Conservation (phyloP, 2,113 vertebrate species). For the Montifringilla adamsi region DNA sequence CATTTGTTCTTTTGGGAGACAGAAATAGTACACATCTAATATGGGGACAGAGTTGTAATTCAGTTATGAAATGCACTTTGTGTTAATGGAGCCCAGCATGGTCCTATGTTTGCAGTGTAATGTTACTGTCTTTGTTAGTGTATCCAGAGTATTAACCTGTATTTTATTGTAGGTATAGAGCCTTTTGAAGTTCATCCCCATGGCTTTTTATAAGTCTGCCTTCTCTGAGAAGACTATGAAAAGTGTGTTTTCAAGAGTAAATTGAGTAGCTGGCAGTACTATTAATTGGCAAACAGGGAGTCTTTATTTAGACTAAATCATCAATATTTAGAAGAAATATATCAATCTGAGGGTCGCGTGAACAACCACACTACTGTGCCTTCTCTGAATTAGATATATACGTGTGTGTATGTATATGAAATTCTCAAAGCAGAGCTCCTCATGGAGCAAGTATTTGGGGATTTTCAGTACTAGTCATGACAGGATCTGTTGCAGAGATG, state of each 20-base stretch:
- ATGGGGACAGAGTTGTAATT: background rate
- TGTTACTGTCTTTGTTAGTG: background rate
- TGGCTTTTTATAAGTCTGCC: background rate
- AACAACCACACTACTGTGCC: background rate
- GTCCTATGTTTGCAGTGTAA: background rate
- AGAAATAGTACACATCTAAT: background rate
- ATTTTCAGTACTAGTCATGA: background rate
- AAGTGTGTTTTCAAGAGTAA: rapidly evolving
- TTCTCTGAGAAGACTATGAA: background rate
- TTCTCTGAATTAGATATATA: background rate
- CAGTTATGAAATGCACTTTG: background rate
- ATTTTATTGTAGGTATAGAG: background rate
- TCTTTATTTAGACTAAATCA: background rate
- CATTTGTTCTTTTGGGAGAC: background rate
- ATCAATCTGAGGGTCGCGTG: rapidly evolving
- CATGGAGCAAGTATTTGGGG: too few relatives aligned
- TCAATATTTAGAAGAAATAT: background rate
- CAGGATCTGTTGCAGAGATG: background rate
- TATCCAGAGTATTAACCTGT: background rate
- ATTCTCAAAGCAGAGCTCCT: background rate
- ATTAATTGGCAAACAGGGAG: background rate
- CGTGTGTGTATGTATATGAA: rapidly evolving
- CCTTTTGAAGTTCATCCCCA: background rate
- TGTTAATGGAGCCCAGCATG: background rate
- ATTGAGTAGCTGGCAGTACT: background rate